These are phyloP conservation scores for Scomber colias DNA, from an alignment of 2,113 vertebrate genomes.

Conservation along the genomic window DNA sequence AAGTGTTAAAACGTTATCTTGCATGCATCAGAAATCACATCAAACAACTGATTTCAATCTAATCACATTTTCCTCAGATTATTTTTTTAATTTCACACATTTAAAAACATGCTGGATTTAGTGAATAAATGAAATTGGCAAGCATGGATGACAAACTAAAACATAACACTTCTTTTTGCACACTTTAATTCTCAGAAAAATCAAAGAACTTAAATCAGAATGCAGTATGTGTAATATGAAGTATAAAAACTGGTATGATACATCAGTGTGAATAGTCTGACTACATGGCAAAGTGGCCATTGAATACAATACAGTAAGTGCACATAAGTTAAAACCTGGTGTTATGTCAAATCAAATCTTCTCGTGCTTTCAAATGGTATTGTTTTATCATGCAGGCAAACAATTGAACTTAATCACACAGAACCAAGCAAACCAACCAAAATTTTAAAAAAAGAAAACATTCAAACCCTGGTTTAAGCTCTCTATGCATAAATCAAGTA, in stretches of 20 bases:
- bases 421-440: constrained; percentile 68
- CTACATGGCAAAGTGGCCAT: constrained; percentile 87
- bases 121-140: constrained; percentile 68
- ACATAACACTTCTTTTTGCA: constrained; percentile 68
- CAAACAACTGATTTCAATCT: constrained; percentile 46
- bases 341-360: constrained; percentile 63
- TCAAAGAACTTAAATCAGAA: constrained; percentile 85
- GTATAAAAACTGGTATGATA: constrained; percentile 91
- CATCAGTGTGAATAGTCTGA: constrained; percentile 92
- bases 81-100: constrained; percentile 47
- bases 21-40: constrained; percentile 66
- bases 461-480: constrained; percentile 72
- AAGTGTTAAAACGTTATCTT: constrained; percentile 45
- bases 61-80: constrained; percentile 14
- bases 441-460: constrained; percentile 47
- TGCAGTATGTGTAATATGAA: constrained; percentile 89
- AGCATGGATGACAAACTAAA: constrained; percentile 83
- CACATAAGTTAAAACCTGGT: constrained; percentile 89
- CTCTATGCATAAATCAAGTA: constrained; percentile 76
- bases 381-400: constrained; percentile 90
- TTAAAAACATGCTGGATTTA: constrained; percentile 74
- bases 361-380: constrained; percentile 67
- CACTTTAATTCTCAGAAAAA: constrained; percentile 89
- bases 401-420: constrained; percentile 80
- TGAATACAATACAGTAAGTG: constrained; percentile 94